phyloP scores from a whole-genome alignment of 1,140 invertebrate genomes.

The Megalopta genalis region DNA sequence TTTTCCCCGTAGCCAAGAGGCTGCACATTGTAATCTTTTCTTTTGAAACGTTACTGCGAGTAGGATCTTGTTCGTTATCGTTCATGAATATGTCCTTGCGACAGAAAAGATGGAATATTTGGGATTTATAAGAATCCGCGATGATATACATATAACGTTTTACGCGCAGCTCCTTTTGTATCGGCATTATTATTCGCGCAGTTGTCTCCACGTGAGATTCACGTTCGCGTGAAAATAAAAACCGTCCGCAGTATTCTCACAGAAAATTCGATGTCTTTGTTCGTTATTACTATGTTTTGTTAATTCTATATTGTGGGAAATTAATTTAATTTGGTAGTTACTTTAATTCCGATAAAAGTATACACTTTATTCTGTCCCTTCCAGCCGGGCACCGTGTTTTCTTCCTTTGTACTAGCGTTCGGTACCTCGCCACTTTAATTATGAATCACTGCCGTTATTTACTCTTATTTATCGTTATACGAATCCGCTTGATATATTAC shows the following conservation, averaged over 20 bases:
- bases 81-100: slow-evolving; percentile 36
- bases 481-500: slow-evolving; percentile 60
- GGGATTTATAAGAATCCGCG: background rate
- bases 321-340: too few species aligned
- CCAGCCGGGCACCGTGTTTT: background rate
- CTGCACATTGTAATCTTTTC: slow-evolving; percentile 51
- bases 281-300: too few species aligned
- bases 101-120: background rate
- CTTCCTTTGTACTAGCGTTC: slow-evolving; percentile 11
- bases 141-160: background rate
- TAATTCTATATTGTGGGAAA: too few species aligned
- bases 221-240: too few species aligned
- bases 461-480: slow-evolving; percentile 62
- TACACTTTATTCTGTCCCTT: background rate
- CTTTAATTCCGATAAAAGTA: background rate
- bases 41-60: slow-evolving; percentile 51
- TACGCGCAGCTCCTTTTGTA: background rate
- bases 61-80: slow-evolving; percentile 57
- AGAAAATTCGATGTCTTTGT: too few species aligned
- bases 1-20: slow-evolving; percentile 42
- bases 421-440: slow-evolving; percentile 56
- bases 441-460: slow-evolving; percentile 64
- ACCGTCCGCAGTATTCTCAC: too few species aligned
- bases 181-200: background rate
- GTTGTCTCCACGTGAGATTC: background rate